Conservation (phyloP, 1,140 invertebrate species). For the Camponotus vicinus region DNA sequence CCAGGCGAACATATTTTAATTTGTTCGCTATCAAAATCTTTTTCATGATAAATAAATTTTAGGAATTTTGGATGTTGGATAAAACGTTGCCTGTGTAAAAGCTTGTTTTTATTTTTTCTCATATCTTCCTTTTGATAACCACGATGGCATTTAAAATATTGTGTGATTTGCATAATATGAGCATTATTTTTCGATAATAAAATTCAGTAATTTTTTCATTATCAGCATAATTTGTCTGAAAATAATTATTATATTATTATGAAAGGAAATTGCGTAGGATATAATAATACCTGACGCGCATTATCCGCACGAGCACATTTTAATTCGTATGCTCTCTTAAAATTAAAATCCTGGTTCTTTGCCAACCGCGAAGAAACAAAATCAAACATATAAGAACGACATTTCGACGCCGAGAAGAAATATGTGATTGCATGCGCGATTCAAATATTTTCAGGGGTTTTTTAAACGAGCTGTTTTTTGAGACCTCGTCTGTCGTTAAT, state of each 20-base stretch:
- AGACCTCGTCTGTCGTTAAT: neutral
- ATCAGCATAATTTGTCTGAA: neutral
- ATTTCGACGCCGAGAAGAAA: neutral
- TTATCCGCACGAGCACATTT: neutral
- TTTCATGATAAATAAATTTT: neutral
- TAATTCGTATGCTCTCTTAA: neutral
- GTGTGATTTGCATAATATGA: neutral
- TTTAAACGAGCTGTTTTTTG: neutral
- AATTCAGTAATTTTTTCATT: neutral
- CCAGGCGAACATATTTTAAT: neutral
- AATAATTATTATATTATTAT: conserved; percentile 39
- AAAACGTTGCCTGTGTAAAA: neutral
- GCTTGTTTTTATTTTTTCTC: neutral
- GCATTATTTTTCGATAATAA: conserved; percentile 14
- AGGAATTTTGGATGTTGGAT: neutral
- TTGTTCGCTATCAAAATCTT: neutral
- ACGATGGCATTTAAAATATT: conserved; percentile 2
- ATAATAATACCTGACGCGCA: conserved; percentile 6
- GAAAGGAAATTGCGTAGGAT: neutral
- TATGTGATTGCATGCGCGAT: neutral
- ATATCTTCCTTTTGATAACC: neutral
- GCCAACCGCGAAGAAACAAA: neutral
- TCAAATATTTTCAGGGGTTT: conserved; percentile 7
- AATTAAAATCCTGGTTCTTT: neutral
- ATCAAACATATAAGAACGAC: neutral